phyloP scores from a whole-genome alignment of 2,888 invertebrate species.

The Danaus chrysippus region DNA sequence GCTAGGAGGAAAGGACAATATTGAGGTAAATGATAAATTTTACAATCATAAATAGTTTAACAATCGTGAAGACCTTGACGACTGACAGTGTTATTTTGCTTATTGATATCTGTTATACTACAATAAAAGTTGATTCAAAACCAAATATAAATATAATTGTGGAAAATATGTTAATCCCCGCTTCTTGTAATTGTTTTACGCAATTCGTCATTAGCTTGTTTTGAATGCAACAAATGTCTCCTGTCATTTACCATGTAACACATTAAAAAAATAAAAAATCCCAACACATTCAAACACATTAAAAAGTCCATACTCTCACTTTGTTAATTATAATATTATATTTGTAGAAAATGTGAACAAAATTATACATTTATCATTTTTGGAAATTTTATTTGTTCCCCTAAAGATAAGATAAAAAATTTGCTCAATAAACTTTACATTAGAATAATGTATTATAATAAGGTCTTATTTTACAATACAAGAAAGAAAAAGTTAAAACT shows the following conservation, averaged over 20 bases:
- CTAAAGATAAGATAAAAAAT: background rate
- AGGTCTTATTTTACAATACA: no score
- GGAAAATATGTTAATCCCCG: background rate
- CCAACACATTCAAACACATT: no score
- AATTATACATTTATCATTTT: background rate
- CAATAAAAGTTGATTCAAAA: background rate
- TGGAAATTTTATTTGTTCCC: background rate
- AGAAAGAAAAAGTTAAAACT: no score
- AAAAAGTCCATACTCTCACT: no score
- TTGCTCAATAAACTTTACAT: background rate
- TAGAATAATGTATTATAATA: background rate
- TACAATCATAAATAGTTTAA: conserved; percentile 20
- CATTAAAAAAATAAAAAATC: no score
- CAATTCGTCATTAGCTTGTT: no score
- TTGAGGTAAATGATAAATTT: conserved; percentile 52
- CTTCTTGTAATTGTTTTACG: no score
- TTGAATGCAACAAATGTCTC: no score
- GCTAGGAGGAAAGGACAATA: conserved; percentile 81
- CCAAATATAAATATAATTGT: background rate
- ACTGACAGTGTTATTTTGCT: conserved; percentile 26
- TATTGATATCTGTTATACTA: conserved; percentile 15
- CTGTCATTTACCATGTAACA: no score
- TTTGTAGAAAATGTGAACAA: no score
- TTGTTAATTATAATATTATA: no score
- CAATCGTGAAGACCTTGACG: conserved; percentile 26